Evolutionary conservation across 2,113 vertebrate genomes (phyloP).

Genomic region (Anas platyrhynchos): DNA sequence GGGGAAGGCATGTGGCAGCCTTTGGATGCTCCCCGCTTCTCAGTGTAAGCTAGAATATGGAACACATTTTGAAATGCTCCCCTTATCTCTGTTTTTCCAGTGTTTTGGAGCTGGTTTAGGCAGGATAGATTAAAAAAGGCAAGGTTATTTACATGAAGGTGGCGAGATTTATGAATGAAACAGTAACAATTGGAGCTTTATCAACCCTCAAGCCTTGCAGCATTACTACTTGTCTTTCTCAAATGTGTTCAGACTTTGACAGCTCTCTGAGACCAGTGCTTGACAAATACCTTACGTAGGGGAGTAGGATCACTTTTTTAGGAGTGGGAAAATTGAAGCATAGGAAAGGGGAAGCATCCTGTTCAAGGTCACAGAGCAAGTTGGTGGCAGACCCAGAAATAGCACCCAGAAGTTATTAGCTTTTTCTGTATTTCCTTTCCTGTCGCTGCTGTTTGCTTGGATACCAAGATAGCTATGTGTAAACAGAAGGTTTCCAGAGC

Average conservation of each 20-base stretch:
- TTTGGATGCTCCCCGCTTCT: neutral
- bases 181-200: neutral
- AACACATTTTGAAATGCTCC: neutral
- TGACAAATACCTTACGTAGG: neutral
- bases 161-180: neutral
- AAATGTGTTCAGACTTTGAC: neutral
- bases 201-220: neutral
- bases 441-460: conserved; percentile 73
- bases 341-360: conserved; percentile 1
- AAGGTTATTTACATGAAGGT: neutral
- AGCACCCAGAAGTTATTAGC: conserved; percentile 59
- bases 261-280: neutral
- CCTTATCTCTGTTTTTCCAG: conserved; percentile 54
- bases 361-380: conserved; percentile 50
- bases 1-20: neutral
- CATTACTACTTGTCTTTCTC: neutral
- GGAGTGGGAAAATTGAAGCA: neutral
- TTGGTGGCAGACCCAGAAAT: conserved; percentile 63
- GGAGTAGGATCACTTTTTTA: conserved; percentile 4
- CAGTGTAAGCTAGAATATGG: neutral
- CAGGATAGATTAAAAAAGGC: conserved; percentile 29
- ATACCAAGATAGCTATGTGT: conserved; percentile 67
- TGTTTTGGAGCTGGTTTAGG: neutral
- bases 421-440: conserved; percentile 67
- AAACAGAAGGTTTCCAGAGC: conserved; percentile 71